These are phyloP conservation scores for Sebastes jordani DNA, from an alignment of 2,797 vertebrate genomes.

Conservation along the genomic window DNA sequence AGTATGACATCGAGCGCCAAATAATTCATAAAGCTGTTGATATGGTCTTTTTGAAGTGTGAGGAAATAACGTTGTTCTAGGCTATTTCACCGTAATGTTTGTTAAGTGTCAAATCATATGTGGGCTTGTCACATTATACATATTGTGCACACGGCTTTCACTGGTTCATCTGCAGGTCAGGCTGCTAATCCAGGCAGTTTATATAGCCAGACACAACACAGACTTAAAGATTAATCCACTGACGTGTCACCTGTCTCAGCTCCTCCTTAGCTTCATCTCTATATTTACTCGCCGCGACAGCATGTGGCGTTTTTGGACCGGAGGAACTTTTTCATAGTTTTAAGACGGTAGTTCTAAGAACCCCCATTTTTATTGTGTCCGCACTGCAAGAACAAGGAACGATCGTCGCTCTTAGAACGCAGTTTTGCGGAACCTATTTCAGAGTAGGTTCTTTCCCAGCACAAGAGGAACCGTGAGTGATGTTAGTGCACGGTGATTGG, in stretches of 20 bases:
- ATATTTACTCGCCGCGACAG: neutral
- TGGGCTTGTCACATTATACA: neutral
- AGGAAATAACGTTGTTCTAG: too few relatives aligned
- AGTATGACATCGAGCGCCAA: too few relatives aligned
- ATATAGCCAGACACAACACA: conserved; percentile 8
- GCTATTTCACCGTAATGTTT: too few relatives aligned
- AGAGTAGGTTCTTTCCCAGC: neutral
- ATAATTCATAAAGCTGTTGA: too few relatives aligned
- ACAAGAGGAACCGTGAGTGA: neutral
- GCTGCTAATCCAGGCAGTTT: neutral
- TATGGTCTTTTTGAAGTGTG: too few relatives aligned
- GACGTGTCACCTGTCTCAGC: neutral
- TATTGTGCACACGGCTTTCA: neutral
- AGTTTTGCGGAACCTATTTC: neutral
- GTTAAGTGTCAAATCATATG: neutral
- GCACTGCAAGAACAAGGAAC: neutral
- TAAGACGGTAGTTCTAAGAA: neutral
- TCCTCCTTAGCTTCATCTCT: neutral
- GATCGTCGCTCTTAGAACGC: neutral
- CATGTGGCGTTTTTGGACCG: neutral
- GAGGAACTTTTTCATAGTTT: too few relatives aligned
- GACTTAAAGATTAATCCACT: neutral
- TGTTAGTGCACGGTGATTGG: neutral
- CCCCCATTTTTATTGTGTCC: neutral
- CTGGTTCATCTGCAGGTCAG: neutral